Conservation (phyloP, 2,888 invertebrate genomes). For the Meteorus colon region DNA sequence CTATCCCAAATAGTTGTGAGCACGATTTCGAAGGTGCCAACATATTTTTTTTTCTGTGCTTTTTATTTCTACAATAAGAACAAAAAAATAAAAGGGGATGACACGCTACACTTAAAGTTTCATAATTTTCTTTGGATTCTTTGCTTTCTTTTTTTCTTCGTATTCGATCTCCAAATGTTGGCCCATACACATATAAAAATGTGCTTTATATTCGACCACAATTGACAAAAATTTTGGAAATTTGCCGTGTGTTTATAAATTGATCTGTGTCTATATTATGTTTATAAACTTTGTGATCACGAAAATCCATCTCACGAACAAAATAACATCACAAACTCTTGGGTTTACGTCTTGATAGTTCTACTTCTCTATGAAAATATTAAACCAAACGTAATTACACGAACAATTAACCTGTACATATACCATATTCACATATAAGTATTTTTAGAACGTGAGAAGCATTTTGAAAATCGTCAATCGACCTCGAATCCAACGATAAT, state of each 20-base stretch:
- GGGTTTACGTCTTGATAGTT: conserved; percentile 25
- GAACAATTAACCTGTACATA: neutral
- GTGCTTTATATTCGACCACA: neutral
- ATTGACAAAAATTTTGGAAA: no score
- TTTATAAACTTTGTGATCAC: neutral
- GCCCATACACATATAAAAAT: neutral
- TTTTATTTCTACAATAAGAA: neutral
- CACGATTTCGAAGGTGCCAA: neutral
- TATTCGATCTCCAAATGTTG: neutral
- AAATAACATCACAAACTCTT: conserved; percentile 3
- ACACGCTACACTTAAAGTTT: neutral
- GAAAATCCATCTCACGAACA: neutral
- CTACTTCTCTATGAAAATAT: conserved; percentile 6
- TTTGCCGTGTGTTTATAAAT: no score
- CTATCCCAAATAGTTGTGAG: neutral
- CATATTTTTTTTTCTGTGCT: neutral
- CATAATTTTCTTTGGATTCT: neutral
- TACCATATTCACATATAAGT: neutral
- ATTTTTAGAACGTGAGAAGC: neutral
- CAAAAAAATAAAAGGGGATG: neutral
- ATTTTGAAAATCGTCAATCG: conserved; percentile 12
- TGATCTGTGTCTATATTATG: neutral
- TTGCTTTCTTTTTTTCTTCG: neutral
- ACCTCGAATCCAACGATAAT: conserved; percentile 34
- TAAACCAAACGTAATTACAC: conserved; percentile 19